Percentiles rank a stretch among this genome's conserved stretches.
Conservation (phyloP, 2,888 invertebrate genomes). For the Arrhopalites spinosus region DNA sequence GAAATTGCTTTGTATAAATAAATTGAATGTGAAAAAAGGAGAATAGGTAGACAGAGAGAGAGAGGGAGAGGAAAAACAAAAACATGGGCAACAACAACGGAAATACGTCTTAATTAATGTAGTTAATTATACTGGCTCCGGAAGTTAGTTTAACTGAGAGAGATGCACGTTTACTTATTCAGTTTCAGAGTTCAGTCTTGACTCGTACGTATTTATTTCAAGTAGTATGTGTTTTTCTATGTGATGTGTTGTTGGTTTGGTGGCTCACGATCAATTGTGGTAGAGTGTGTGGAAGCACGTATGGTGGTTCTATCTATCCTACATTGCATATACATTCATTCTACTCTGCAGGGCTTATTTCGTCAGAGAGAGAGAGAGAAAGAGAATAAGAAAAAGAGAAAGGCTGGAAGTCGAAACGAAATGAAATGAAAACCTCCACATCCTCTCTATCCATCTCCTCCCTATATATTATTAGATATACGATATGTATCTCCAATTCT, state of each 20-base stretch:
- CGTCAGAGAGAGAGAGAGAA: not conserved
- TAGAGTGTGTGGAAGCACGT: not conserved
- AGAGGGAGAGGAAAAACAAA: conserved; percentile 1
- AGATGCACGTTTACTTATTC: conserved; percentile 1
- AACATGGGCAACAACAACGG: not conserved
- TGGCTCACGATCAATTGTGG: too few species aligned
- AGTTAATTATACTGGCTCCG: conserved; percentile 21
- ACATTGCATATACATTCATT: not conserved
- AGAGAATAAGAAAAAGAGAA: not conserved
- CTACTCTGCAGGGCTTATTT: not conserved
- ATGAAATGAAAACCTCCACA: conserved; percentile 9
- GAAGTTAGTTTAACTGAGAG: conserved; percentile 12
- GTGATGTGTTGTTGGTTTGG: not conserved
- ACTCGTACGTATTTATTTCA: too few species aligned
- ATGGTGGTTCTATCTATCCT: not conserved
- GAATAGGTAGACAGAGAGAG: not conserved
- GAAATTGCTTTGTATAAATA: too few species aligned
- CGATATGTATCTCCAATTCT: not conserved
- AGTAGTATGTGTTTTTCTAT: not conserved
- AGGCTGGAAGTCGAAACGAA: conserved; percentile 8
- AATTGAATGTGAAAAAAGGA: not conserved
- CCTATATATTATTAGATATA: too few species aligned
- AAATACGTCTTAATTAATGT: conserved; percentile 23
- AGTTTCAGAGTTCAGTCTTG: not conserved
- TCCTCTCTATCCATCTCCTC: conserved; percentile 13